phyloP scores from a whole-genome alignment of 2,888 invertebrate genomes.

The Drosophila macrospina region DNA sequence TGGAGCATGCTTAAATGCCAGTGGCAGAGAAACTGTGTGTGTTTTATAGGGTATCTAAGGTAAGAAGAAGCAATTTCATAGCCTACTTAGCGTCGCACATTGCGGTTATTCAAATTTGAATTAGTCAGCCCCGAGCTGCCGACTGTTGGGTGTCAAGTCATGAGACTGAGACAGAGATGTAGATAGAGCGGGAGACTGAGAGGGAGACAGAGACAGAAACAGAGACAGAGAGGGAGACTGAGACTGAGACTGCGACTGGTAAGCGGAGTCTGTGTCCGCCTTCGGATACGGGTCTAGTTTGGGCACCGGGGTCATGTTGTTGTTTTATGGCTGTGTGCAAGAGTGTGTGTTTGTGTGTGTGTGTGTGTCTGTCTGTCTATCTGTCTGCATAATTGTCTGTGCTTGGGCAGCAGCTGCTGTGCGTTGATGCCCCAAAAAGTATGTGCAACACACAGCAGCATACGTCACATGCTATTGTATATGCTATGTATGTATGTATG shows the following conservation, averaged over 20 bases:
- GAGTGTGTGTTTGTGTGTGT: constrained; percentile 11
- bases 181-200: too few species aligned
- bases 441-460: constrained; percentile 1
- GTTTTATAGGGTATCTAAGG: neutral
- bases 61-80: constrained; percentile 54
- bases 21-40: too few species aligned
- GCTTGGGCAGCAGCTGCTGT: constrained; percentile 40
- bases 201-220: too few species aligned
- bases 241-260: neutral
- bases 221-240: neutral
- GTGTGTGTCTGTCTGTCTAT: constrained; percentile 9
- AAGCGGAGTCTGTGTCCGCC: neutral
- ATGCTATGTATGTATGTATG: constrained; percentile 20
- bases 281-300: constrained; percentile 6
- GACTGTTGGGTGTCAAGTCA: neutral
- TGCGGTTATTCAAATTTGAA: constrained; percentile 76
- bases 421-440: too few species aligned
- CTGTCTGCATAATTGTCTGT: constrained; percentile 3
- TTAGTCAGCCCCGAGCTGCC: constrained; percentile 37
- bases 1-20: too few species aligned
- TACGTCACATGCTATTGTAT: constrained; percentile 11
- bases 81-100: constrained; percentile 69
- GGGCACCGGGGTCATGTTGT: constrained; percentile 13
- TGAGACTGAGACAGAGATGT: neutral
- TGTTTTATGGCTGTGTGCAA: constrained; percentile 22